A percentile compares a stretch with the other conserved stretches of the same genome.
Conservation (phyloP, 2,113 vertebrate genomes). For the Lycaon pictus region DNA sequence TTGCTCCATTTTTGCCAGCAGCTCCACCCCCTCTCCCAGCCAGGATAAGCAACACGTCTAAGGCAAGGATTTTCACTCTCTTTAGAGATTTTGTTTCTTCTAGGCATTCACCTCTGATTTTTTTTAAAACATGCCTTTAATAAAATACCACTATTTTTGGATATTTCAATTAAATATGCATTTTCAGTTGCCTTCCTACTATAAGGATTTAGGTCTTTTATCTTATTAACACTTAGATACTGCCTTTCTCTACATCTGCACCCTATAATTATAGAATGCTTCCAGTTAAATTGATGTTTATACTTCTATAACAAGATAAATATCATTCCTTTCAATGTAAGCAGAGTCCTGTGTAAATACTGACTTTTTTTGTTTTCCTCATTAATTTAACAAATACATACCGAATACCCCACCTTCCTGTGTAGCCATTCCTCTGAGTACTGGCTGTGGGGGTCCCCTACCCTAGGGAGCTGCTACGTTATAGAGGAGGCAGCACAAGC, state of each 20-base stretch:
- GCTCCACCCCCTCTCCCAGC: background rate
- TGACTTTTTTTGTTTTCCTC: background rate
- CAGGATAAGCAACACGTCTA: background rate
- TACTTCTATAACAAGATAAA: background rate
- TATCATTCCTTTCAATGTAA: background rate
- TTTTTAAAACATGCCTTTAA: background rate
- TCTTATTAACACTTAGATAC: background rate
- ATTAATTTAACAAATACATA: background rate
- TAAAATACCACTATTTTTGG: background rate
- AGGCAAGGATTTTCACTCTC: background rate
- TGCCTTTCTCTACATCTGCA: background rate
- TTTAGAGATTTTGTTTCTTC: background rate
- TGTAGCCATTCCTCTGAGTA: too few species aligned
- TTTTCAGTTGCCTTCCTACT: background rate
- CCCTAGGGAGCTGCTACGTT: background rate
- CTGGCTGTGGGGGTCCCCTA: background rate
- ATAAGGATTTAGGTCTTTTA: background rate
- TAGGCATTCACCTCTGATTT: background rate
- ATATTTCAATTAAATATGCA: background rate
- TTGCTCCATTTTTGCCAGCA: background rate
- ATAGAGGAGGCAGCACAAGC: background rate
- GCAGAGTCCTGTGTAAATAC: background rate
- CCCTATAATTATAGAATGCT: background rate
- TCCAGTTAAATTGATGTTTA: background rate
- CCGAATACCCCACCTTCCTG: rapidly evolving